Evolutionary conservation across 2,113 vertebrate genomes (phyloP), one percentile per base, ranked within the genome.

Genomic region (Alectura lathami): DNA sequence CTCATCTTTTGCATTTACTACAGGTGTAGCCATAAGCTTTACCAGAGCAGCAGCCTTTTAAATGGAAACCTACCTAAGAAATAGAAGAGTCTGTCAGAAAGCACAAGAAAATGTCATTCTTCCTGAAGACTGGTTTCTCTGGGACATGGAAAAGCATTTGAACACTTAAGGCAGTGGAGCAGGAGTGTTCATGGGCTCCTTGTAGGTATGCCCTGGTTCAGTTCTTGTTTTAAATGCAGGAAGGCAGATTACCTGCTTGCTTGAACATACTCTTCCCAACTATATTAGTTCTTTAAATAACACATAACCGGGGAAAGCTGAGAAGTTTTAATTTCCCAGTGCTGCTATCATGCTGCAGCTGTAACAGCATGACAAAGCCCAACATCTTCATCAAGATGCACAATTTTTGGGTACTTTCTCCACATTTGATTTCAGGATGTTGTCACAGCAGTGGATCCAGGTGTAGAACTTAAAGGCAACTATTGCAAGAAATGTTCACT

Each of bases 251-350:
- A 29, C 32, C 89, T 88, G 11, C 50, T 79, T 77, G 23, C 84
- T 77, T n/a, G 86, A 97, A 80, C 17, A 72, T 51, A 64, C 62
- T 83, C 66, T 94, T 92, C 83, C 74, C 86, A 66, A 67, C 36
- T 63, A 34, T 21, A 92, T 86, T 64, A 66, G 59, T 48, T 83
- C 56, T 89, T 88, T 94, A 95, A 93, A 87, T 78, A 96, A 90
- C 62, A 91, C 76, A 89, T 79, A 80, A 29, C 64, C 69, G 64
- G 95, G 95, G 96, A 97, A 57, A 95, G 72, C 47, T 17, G 86
- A 45, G 63, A 97, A 95, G 73, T 91, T 97, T 97, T 97, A 85
- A 98, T 97, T 98, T 98, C 97, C 96, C 96, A 90, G 20, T 47
- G 79, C 84, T 64, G 69, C 91, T 82, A 92, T 97, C 91, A 90